phyloP scores from a whole-genome alignment of 2,797 vertebrate genomes.

The Carapus acus region DNA sequence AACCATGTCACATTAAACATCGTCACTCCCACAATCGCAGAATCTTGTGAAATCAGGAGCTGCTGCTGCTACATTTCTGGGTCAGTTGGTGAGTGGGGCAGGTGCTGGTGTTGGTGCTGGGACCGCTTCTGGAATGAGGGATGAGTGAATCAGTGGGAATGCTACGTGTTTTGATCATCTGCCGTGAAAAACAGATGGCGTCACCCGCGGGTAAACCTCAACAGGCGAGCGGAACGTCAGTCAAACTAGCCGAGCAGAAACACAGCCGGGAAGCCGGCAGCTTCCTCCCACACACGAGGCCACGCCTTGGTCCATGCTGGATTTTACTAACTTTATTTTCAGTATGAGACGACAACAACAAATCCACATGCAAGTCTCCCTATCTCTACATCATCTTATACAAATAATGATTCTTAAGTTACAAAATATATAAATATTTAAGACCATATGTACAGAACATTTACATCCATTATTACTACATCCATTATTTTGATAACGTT shows the following conservation, averaged over 20 bases:
- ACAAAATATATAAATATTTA: conserved; percentile 86
- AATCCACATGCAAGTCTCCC: conserved; percentile 75
- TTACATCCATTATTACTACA: conserved; percentile 81
- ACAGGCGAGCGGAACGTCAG: not conserved
- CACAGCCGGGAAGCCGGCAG: too few species aligned
- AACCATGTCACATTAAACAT: conserved; percentile 20
- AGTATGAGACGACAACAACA: conserved; percentile 75
- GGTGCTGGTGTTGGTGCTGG: conserved; percentile 1
- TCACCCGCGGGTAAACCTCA: not conserved
- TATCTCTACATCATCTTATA: conserved; percentile 77
- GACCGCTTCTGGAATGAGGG: not conserved
- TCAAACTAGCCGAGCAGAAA: conserved; percentile 11
- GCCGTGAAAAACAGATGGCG: conserved; percentile 14
- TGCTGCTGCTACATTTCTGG: conserved; percentile 5
- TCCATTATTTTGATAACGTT: conserved; percentile 87
- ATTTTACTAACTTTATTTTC: conserved; percentile 77
- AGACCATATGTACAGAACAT: conserved; percentile 80
- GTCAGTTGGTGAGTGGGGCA: conserved; percentile 6
- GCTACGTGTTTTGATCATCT: conserved; percentile 11
- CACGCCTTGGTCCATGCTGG: conserved; percentile 54
- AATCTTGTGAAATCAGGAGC: not conserved
- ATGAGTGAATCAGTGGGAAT: conserved; percentile 1
- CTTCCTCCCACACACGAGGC: conserved; percentile 22
- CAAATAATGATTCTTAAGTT: conserved; percentile 80
- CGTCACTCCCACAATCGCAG: too few species aligned